Evolutionary conservation across 2,797 vertebrate species (phyloP).

Genomic region (Takifugu rubripes): DNA sequence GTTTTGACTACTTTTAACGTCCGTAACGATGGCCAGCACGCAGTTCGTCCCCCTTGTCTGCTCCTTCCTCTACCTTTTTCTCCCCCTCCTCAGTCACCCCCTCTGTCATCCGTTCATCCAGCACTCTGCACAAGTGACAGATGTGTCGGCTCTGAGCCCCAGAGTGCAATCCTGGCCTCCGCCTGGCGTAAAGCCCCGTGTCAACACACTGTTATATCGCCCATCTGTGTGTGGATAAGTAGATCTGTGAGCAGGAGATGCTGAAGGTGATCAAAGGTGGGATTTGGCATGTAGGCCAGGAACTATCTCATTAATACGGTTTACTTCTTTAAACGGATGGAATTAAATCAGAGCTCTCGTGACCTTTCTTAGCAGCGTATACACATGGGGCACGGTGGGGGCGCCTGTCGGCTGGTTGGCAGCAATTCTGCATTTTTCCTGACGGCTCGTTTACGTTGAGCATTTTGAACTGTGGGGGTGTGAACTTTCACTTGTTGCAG

Average conservation of each 20-base stretch:
- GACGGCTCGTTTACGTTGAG: too few relatives aligned
- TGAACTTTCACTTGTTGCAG: too few relatives aligned
- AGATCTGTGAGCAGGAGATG: slow-evolving; percentile 1
- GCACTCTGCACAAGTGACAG: slow-evolving; percentile 38
- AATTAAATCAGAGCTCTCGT: too few relatives aligned
- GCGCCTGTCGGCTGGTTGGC: too few relatives aligned
- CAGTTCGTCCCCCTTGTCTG: not conserved
- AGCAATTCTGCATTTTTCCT: too few relatives aligned
- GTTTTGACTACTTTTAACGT: not conserved
- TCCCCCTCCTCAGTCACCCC: not conserved
- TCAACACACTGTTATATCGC: slow-evolving; percentile 32
- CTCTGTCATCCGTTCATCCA: not conserved
- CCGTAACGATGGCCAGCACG: not conserved
- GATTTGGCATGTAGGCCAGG: not conserved
- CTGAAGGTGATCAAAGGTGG: not conserved
- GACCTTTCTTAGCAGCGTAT: too few relatives aligned
- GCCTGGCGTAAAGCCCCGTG: slow-evolving; percentile 27
- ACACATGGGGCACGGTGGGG: too few relatives aligned
- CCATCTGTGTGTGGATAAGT: slow-evolving; percentile 16
- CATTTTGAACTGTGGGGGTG: too few relatives aligned
- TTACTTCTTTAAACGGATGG: too few relatives aligned
- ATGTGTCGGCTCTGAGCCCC: slow-evolving; percentile 46
- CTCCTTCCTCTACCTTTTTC: not conserved
- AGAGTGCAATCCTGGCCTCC: slow-evolving; percentile 42
- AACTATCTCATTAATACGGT: not conserved